A percentile compares a stretch with the other conserved stretches of the same genome.
phyloP scores from a whole-genome alignment of 2,888 invertebrate genomes.

The Criorhina ranunculi region DNA sequence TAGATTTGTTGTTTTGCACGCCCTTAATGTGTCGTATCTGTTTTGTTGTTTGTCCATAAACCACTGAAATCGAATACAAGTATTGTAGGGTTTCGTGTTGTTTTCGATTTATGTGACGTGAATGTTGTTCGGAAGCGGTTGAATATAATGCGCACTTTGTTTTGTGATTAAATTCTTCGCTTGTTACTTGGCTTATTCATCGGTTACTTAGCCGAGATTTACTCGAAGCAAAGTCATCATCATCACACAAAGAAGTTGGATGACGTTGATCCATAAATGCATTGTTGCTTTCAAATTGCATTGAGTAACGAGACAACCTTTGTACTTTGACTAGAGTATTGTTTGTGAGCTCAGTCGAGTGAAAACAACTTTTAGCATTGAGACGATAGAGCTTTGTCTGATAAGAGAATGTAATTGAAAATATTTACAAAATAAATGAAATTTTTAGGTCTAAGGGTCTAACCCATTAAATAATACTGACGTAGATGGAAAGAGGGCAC shows the following conservation, averaged over 20 bases:
- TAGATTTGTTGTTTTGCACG: neutral
- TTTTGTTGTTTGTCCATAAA: constrained; percentile 13
- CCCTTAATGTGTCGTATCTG: neutral
- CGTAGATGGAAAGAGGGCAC: no score
- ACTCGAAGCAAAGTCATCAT: neutral
- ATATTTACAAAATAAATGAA: no score
- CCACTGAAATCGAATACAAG: neutral
- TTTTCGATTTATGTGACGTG: neutral
- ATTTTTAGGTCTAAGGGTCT: no score
- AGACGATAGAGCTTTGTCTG: neutral
- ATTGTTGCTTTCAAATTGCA: constrained; percentile 18
- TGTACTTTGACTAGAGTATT: constrained; percentile 33
- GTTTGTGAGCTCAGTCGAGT: neutral
- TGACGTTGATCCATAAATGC: constrained; percentile 23
- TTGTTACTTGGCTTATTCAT: constrained; percentile 21
- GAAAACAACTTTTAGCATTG: neutral
- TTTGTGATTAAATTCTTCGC: constrained; percentile 40
- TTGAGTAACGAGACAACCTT: constrained; percentile 37
- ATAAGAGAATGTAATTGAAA: neutral
- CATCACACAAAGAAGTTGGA: constrained; percentile 30
- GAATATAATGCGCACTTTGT: constrained; percentile 34
- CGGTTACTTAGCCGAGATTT: neutral
- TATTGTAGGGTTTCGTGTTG: neutral
- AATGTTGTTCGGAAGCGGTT: constrained; percentile 2
- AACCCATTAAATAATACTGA: no score